phyloP scores from a whole-genome alignment of 2,113 vertebrate genomes.

The Siniperca knerii region DNA sequence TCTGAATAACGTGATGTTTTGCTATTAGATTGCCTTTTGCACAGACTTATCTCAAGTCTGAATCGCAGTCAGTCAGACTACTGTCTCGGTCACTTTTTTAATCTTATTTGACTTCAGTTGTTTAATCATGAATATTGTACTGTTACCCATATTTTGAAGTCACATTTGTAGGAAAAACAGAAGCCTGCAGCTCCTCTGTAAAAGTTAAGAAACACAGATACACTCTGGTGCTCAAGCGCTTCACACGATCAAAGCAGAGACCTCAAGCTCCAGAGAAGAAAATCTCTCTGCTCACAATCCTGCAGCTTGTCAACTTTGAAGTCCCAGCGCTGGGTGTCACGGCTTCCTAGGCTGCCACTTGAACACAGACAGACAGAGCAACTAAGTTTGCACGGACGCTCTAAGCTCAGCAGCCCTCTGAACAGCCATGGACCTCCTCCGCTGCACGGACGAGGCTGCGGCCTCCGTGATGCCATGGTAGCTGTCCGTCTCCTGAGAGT shows the following conservation, averaged over 20 bases:
- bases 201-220: slow-evolving; percentile 37
- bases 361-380: slow-evolving; percentile 10
- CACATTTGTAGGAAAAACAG: slow-evolving; percentile 23
- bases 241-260: slow-evolving; percentile 42
- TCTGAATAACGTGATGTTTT: slow-evolving; percentile 24
- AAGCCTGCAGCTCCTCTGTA: slow-evolving; percentile 33
- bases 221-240: slow-evolving; percentile 40
- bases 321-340: slow-evolving; percentile 25
- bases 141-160: slow-evolving; percentile 40
- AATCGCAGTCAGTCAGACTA: slow-evolving; percentile 35
- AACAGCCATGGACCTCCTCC: slow-evolving; percentile 60
- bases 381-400: slow-evolving; percentile 60
- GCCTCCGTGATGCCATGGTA: slow-evolving; percentile 68
- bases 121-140: slow-evolving; percentile 17
- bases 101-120: slow-evolving; percentile 14
- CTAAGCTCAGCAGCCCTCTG: slow-evolving; percentile 69
- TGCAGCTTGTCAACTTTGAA: slow-evolving; percentile 51
- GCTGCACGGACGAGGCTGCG: slow-evolving; percentile 32
- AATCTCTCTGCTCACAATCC: slow-evolving; percentile 39
- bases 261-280: slow-evolving; percentile 31
- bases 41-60: slow-evolving; percentile 36
- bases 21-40: slow-evolving; percentile 18
- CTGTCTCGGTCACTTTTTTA: slow-evolving; percentile 1
- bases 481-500: slow-evolving; percentile 76
- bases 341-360: slow-evolving; percentile 17